Evolutionary conservation across 2,797 vertebrate genomes (phyloP).

Genomic region (Vespertilio murinus): DNA sequence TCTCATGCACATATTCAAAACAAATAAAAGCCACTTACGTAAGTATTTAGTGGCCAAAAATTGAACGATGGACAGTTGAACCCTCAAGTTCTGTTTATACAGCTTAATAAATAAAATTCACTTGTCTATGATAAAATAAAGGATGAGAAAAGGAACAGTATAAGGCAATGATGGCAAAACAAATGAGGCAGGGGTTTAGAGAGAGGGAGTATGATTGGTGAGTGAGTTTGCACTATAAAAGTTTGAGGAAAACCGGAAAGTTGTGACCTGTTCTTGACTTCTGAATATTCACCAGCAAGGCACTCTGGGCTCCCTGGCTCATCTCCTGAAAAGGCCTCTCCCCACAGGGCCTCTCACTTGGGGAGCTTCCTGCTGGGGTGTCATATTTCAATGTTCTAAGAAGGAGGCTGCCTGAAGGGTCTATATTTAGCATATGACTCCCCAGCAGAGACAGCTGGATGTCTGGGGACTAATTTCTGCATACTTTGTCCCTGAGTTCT

Average conservation of each 20-base stretch:
- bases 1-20: constrained; percentile 16
- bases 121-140: constrained; percentile 18
- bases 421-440: constrained; percentile 74
- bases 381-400: constrained; percentile 69
- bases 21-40: constrained; percentile 2
- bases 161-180: background rate
- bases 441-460: constrained; percentile 47
- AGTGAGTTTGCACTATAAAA: constrained; percentile 25
- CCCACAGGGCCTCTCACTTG: constrained; percentile 17
- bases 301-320: constrained; percentile 9
- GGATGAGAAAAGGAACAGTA: background rate
- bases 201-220: background rate
- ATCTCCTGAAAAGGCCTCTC: constrained; percentile 29
- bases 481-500: constrained; percentile 43
- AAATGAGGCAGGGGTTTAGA: background rate
- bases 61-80: background rate
- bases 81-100: background rate
- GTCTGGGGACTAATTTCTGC: constrained; percentile 39
- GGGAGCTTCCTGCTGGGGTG: constrained; percentile 33
- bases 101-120: constrained; percentile 6
- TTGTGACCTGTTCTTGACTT: background rate
- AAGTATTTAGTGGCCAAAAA: background rate
- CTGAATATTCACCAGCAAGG: constrained; percentile 46
- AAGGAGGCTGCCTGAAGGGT: constrained; percentile 52
- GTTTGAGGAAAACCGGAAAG: constrained; percentile 32